Percentiles rank a stretch among this genome's conserved stretches.
phyloP scores from a whole-genome alignment of 2,113 vertebrate species.

The Rhombomys opimus region DNA sequence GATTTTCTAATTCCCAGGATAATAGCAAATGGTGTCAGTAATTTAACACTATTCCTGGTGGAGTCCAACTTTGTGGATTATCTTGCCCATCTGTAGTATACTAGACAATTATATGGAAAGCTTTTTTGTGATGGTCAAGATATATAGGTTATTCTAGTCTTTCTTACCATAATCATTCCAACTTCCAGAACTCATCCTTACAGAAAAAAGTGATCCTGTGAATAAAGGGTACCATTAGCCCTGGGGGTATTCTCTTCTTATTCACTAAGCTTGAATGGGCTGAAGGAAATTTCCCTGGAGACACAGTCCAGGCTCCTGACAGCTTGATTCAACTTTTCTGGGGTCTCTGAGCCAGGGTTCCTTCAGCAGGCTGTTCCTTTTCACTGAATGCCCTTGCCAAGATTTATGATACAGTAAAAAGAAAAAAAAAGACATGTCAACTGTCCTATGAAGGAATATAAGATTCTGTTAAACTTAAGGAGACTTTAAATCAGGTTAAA shows the following conservation, averaged over 20 bases:
- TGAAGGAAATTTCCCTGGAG: conserved; percentile 66
- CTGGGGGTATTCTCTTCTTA: conserved; percentile 52
- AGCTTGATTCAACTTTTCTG: conserved; percentile 42
- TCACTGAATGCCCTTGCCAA: conserved; percentile 69
- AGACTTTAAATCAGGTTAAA: conserved; percentile 77
- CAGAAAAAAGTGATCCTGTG: background rate
- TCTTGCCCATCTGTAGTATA: background rate
- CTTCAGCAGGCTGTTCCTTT: conserved; percentile 42
- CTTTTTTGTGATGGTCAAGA: background rate
- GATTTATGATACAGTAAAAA: conserved; percentile 77
- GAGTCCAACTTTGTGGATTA: background rate
- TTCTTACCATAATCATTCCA: conserved; percentile 19
- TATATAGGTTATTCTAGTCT: background rate
- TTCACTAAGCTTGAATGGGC: background rate
- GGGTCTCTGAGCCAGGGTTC: conserved; percentile 59
- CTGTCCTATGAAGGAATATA: conserved; percentile 76
- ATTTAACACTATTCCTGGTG: background rate
- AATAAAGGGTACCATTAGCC: conserved; percentile 34
- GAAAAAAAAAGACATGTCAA: conserved; percentile 36
- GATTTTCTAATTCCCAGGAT: background rate
- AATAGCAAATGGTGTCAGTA: background rate
- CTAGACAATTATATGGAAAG: background rate
- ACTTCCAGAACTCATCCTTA: conserved; percentile 22
- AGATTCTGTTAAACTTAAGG: conserved; percentile 79
- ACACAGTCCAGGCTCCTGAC: background rate